Base-by-base conservation (phyloP, 53 echinoderm and acorn worm species). In the Astropecten irregularis region DNA sequence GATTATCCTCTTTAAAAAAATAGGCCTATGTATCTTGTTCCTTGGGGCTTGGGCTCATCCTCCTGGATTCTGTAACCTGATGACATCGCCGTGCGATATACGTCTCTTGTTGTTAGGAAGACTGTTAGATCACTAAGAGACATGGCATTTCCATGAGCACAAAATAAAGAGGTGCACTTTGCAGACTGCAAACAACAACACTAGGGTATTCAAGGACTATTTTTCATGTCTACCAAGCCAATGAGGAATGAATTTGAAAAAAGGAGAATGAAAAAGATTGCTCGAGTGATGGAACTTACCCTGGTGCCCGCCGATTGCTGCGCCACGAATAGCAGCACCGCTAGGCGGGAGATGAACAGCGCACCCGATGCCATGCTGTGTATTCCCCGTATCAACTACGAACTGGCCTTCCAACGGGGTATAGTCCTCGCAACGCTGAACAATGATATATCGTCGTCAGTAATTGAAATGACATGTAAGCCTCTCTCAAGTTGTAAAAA, bases 391-490 rank as follows among this genome's bases (percentile, higher is more conserved):
- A 29, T 25, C 21, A 5, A 20, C 37, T 66, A 27, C 16, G n/a
- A 0, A n/a, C 54, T n/a, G n/a, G 54, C 36, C 35, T 68, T 35
- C 42, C 22, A 3, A 19, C 20, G 44, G 15, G 0, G 23, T 6
- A 28, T 7, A 21, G 10, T 72, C 42, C 40, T 29, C 28, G 57
- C 42, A 40, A 59, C 57, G 76, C 13, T 58, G 57, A 58, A 59
- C 76, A 42, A 59, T 57, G 57, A 76, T 76, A 28, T 76, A 58
- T 57, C 40, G 57, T 76, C 76, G 27, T 8, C 27, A 35, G 73
- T 76, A 76, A 76, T 59, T 76, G 57, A 40, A 40, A 59, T 76
- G 76, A 76, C 76, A 76, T 9, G 18, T 21, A 35, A 23, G 57
- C 28, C 59, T 34, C 59, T 58, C 58, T 28, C 40, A 18, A 40